Conservation (phyloP, 2,888 invertebrate genomes). For the Bedellia somnulentella region DNA sequence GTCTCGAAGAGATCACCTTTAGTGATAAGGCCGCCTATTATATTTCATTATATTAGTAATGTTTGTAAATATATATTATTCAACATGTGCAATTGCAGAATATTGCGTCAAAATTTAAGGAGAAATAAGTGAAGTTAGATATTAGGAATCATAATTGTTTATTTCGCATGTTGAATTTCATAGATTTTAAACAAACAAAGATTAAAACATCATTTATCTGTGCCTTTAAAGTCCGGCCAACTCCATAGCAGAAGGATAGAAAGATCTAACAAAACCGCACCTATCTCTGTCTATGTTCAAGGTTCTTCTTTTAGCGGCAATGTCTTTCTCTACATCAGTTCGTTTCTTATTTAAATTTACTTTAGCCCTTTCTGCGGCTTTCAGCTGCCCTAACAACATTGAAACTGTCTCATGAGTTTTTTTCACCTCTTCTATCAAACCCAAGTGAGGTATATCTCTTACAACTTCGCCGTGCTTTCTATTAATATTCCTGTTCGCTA, state of each 20-base stretch:
- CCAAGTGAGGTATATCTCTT: slow-evolving; percentile 79
- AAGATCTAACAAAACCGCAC: slow-evolving; percentile 66
- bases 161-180: no score
- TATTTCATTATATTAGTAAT: no score
- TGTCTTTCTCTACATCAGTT: slow-evolving; percentile 65
- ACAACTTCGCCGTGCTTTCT: slow-evolving; percentile 84
- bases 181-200: no score
- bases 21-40: no score
- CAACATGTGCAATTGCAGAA: no score
- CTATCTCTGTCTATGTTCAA: slow-evolving; percentile 70
- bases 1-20: no score
- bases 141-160: no score
- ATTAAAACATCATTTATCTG: no score
- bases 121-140: no score
- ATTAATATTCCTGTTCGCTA: slow-evolving; percentile 71
- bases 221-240: slow-evolving; percentile 56
- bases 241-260: slow-evolving; percentile 70
- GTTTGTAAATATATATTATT: no score
- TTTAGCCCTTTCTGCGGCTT: slow-evolving; percentile 63
- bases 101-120: no score
- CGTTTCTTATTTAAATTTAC: slow-evolving; percentile 58
- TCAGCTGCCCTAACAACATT: slow-evolving; percentile 65
- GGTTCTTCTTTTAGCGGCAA: slow-evolving; percentile 70
- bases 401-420: slow-evolving; percentile 70
- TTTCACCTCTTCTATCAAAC: slow-evolving; percentile 74